Percentiles rank a stretch among this genome's conserved stretches.
Conservation (phyloP, 2,113 vertebrate species). For the Willisornis vidua region DNA sequence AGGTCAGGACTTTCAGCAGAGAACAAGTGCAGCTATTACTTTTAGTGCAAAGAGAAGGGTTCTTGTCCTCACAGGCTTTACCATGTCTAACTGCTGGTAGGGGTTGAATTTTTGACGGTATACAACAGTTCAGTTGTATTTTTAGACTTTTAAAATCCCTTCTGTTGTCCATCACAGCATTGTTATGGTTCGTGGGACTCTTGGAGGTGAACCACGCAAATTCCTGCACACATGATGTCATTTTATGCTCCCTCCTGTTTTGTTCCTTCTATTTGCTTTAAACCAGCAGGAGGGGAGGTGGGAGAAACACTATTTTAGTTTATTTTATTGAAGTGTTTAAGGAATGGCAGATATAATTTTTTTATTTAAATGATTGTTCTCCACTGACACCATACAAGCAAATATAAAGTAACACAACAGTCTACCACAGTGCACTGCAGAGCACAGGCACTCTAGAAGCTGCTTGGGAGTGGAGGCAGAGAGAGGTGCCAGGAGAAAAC, state of each 20-base stretch:
- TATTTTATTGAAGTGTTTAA: not conserved
- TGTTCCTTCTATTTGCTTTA: not conserved
- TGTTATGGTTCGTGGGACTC: not conserved
- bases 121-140: not conserved
- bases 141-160: not conserved
- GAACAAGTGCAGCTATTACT: not conserved
- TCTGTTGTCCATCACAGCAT: not conserved
- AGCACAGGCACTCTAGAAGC: not conserved
- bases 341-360: not conserved
- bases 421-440: not conserved
- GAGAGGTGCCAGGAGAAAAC: not conserved
- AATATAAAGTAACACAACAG: not conserved
- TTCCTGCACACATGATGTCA: not conserved
- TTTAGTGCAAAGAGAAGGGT: not conserved
- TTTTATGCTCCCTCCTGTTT: not conserved
- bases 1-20: not conserved
- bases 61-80: not conserved
- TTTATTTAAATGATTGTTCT: not conserved
- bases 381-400: not conserved
- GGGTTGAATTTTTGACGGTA: not conserved
- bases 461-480: not conserved
- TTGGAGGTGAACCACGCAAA: not conserved
- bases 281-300: not conserved
- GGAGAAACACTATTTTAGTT: not conserved
- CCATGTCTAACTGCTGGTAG: not conserved